Percentiles rank a stretch among this genome's conserved stretches.
These are phyloP conservation scores for Autographa pulchrina DNA, from an alignment of 2,888 invertebrate species.

Conservation along the genomic window DNA sequence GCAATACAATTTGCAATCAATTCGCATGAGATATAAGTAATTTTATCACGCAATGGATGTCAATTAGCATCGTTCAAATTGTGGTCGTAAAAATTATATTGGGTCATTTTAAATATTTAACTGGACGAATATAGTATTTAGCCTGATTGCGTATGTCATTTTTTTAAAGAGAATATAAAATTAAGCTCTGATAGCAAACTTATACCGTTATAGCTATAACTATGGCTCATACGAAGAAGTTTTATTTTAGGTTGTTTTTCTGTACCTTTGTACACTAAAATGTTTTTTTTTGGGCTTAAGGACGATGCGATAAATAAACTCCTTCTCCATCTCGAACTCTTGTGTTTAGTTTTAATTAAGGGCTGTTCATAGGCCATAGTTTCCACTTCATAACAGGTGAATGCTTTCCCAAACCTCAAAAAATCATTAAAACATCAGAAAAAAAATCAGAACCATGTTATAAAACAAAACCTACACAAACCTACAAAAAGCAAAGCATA, in stretches of 20 bases:
- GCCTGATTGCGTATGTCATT: neutral
- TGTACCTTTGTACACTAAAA: too few relatives aligned
- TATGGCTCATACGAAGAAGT: too few relatives aligned
- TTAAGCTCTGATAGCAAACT: neutral
- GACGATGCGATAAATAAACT: too few relatives aligned
- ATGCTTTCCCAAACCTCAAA: neutral
- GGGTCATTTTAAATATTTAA: constrained; percentile 28
- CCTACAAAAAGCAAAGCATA: neutral
- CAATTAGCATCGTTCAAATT: constrained; percentile 53
- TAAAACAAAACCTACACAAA: neutral
- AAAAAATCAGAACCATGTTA: neutral
- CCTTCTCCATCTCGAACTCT: too few relatives aligned
- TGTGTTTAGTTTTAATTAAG: too few relatives aligned
- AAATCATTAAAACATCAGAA: neutral
- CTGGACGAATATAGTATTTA: constrained; percentile 38
- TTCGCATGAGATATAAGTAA: constrained; percentile 56
- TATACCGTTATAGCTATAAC: too few relatives aligned
- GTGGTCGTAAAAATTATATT: constrained; percentile 45
- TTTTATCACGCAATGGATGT: constrained; percentile 46
- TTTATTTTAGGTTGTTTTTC: too few relatives aligned
- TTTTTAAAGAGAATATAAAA: neutral
- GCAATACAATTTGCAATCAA: constrained; percentile 66
- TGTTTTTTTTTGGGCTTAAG: too few relatives aligned
- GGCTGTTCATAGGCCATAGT: too few relatives aligned
- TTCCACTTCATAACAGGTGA: too few relatives aligned